Base-by-base conservation (phyloP, 2,888 invertebrate species). In the Tortricodes alternella region DNA sequence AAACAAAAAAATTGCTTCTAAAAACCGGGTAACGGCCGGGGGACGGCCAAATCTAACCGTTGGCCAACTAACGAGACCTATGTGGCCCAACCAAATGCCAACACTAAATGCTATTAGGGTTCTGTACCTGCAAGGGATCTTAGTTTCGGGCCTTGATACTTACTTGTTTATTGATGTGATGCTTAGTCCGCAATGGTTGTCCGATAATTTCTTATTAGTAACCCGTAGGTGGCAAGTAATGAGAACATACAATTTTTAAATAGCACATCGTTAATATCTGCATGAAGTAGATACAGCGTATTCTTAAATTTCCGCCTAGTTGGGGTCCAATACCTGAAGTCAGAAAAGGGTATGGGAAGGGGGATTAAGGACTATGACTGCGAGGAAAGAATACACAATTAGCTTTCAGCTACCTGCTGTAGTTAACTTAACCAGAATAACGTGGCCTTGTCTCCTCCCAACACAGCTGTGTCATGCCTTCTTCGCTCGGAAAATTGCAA, bases 351-450 rank as follows among this genome's bases (percentile, higher is more conserved):
- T 66, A 76, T 78, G 74, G 74, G 78, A 78, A 82, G 83, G 82
- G 81, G 87, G 88, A 89, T 89, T 89, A 89, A 88, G 89, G 86
- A 85, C 83, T 82, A 78, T 76, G 73, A 76, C 79, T 82, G 84
- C 89, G 87, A 87, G 89, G 85, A 89, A 90, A 89, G 90, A 90
- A 90, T 90, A 90, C 90, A 88, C 86, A 90, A 90, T 90, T 90
- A 90, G 90, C 82, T 86, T 75, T 78, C 78, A 76, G 78, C 87
- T 89, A 90, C 89, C 89, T 89, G 89, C 85, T 84, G 80, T 73
- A 83, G 81, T 85, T 83, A 83, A 82, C 78, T 79, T 78, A 82
- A 76, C 89, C 88, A 88, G 77, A 70, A 63, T 74, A 76, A 64
- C 56, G 55, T 70, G 80, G 77, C 58, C 82, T 65, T 55, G 63